phyloP scores from a whole-genome alignment of 2,888 invertebrate genomes.

The Phyto melanocephala region DNA sequence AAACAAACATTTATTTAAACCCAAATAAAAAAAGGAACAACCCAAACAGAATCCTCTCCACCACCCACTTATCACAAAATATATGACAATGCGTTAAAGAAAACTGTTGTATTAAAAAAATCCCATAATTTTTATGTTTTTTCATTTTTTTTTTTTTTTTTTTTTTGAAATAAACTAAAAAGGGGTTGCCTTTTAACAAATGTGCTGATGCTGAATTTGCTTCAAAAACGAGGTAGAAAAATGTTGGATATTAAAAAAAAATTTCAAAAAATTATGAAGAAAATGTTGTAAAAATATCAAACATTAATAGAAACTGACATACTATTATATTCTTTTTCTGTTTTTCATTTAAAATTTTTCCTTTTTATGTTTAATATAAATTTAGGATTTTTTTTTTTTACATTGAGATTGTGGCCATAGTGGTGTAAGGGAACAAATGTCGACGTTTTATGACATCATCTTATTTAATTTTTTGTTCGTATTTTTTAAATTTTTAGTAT shows the following conservation, averaged over 20 bases:
- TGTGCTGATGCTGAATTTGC: conserved; percentile 42
- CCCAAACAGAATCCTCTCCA: not conserved
- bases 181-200: conserved; percentile 56
- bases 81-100: conserved; percentile 53
- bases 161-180: conserved; percentile 9
- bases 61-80: conserved; percentile 54
- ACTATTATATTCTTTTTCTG: conserved; percentile 17
- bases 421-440: conserved; percentile 16
- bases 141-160: conserved; percentile 13
- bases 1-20: conserved; percentile 21
- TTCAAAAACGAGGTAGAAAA: conserved; percentile 29
- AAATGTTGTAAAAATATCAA: conserved; percentile 36
- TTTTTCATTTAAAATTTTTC: conserved; percentile 7
- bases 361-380: not conserved
- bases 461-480: conserved; percentile 7
- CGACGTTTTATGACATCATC: conserved; percentile 46
- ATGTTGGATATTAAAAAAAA: conserved; percentile 3
- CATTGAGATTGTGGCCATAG: not conserved
- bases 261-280: conserved; percentile 25
- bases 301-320: conserved; percentile 62
- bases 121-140: conserved; percentile 57
- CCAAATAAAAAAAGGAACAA: conserved; percentile 3
- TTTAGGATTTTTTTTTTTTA: not conserved
- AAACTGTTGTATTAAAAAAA: conserved; percentile 31
- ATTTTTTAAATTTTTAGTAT: not conserved